phyloP scores from a whole-genome alignment of 1,140 invertebrate genomes.

The Bombus affinis region DNA sequence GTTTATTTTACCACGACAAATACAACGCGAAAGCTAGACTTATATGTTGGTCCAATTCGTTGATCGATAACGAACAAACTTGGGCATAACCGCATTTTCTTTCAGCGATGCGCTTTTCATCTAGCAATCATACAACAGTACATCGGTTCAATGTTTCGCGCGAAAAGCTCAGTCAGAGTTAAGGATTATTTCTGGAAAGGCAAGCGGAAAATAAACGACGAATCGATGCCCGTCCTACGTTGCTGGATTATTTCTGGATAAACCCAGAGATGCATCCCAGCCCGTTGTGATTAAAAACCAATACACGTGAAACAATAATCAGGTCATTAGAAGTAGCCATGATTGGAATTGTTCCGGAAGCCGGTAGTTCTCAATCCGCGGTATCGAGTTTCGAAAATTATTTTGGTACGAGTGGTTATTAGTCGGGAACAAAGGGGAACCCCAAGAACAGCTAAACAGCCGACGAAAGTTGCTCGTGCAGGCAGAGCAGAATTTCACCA shows the following conservation, averaged over 20 bases:
- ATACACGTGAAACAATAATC: slow-evolving; percentile 13
- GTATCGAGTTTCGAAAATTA: not conserved
- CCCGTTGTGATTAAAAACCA: slow-evolving; percentile 13
- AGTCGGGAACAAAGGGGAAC: not conserved
- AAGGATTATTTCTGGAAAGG: not conserved
- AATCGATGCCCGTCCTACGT: not conserved
- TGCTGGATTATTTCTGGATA: not conserved
- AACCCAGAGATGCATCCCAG: too few relatives aligned
- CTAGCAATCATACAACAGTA: not conserved
- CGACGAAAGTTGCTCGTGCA: not conserved
- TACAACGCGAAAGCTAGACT: not conserved
- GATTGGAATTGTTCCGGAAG: not conserved
- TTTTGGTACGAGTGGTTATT: not conserved
- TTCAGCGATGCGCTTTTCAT: too few relatives aligned
- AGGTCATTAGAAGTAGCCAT: not conserved
- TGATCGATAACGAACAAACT: slow-evolving; percentile 16
- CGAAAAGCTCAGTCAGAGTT: not conserved
- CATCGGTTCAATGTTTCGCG: not conserved
- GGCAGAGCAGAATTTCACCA: not conserved
- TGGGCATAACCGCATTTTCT: not conserved
- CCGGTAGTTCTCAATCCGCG: not conserved
- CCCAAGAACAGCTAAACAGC: not conserved
- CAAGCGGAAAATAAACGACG: not conserved
- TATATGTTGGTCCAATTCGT: slow-evolving; percentile 1
- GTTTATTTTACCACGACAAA: slow-evolving; percentile 7